Conservation (phyloP, 2,113 vertebrate species). For the Cynopterus brachyotis region DNA sequence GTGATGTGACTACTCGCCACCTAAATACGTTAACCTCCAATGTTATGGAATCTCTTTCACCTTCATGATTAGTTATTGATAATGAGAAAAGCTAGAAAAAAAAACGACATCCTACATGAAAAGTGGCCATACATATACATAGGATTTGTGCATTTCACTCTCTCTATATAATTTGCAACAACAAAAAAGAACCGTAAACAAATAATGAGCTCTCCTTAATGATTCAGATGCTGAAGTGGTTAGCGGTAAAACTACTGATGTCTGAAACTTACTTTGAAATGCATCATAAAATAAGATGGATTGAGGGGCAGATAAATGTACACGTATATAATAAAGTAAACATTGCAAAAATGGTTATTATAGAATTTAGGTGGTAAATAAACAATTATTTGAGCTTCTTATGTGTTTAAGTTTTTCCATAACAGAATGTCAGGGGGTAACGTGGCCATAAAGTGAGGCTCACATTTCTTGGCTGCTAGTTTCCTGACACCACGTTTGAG, state of each 20-base stretch:
- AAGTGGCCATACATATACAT: not conserved
- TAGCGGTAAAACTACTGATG: not conserved
- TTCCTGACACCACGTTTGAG: not conserved
- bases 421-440: not conserved
- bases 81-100: not conserved
- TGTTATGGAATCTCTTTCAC: not conserved
- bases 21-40: not conserved
- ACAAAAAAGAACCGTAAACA: not conserved
- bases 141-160: not conserved
- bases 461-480: not conserved
- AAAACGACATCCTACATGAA: not conserved
- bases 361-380: not conserved
- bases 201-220: not conserved
- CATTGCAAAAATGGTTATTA: not conserved
- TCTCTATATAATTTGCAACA: not conserved
- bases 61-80: not conserved
- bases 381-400: not conserved
- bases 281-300: not conserved
- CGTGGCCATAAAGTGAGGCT: not conserved
- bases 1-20: not conserved
- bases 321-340: not conserved
- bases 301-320: not conserved
- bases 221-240: not conserved
- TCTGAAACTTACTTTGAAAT: slow-evolving; percentile 8
- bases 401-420: not conserved